Evolutionary conservation across 2,888 invertebrate genomes (phyloP), one percentile per base, ranked within the genome.

Genomic region (Acholoe squamosa): DNA sequence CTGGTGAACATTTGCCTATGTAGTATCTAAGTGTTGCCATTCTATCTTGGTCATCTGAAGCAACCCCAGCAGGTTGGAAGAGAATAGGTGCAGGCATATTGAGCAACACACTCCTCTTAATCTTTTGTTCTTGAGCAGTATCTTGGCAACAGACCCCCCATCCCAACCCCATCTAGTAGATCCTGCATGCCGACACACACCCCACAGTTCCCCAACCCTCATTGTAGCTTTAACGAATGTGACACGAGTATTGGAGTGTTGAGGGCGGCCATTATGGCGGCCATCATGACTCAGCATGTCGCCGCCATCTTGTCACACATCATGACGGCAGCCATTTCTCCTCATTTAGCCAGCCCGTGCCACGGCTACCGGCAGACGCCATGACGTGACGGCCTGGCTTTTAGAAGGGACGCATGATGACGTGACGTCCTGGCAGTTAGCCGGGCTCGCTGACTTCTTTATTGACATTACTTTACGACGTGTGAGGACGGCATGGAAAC

Each of bases 391-490:
- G 71, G 19, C 71, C 19, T 25, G 61, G 19, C 61, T 12, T 7
- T 19, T 61, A 19, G 61, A 7, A 19, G 7, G 61, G n/a, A 3
- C 10, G 10, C 43, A 43, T 43, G n/a, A n/a, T 43, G 43, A 43
- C 28, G 31, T 71, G 71, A 71, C 71, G 71, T 71, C 71, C 5
- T 71, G 61, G 19, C 61, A 61, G 61, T 19, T 14, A 19, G 3
- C 61, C 22, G 7, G 61, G n/a, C 7, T 3, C 19, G 22, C 22
- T 14, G 61, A 3, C 61, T 61, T 3, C 61, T 61, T 61, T 61
- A 61, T 61, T 19, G 61, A 19, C n/a, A 19, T 61, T 61, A 61
- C 61, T 61, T 61, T 61, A 61, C n/a, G 61, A 61, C n/a, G 61
- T 61, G 61, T 61, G n/a, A 61, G 61, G n/a, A 61, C 22, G 61